Conservation (phyloP, 2,797 vertebrate species). For the Okamejei kenojei region DNA sequence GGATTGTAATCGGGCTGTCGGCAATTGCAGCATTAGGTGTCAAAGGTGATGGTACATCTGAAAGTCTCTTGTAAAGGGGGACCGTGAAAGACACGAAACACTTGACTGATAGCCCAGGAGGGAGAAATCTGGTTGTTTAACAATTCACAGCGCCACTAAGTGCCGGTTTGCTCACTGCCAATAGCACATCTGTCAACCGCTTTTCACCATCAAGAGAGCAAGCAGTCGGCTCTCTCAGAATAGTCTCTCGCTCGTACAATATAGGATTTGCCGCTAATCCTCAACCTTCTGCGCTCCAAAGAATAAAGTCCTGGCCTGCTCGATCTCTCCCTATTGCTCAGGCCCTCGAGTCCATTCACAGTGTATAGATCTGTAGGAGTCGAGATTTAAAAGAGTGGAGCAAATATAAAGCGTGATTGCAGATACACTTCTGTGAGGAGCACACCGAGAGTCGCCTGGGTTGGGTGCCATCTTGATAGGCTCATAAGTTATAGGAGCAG, state of each 20-base stretch:
- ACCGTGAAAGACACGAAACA: not conserved
- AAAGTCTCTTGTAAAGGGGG: conserved; percentile 5
- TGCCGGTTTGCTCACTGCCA: not conserved
- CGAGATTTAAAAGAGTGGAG: no score
- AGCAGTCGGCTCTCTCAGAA: not conserved
- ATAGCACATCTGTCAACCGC: not conserved
- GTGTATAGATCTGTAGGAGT: no score
- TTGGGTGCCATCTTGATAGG: no score
- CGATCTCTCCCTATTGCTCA: no score
- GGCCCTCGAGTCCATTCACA: no score
- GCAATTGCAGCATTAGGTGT: not conserved
- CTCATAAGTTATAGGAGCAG: no score
- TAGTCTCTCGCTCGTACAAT: not conserved
- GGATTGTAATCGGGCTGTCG: not conserved
- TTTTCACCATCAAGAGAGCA: not conserved
- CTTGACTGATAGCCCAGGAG: not conserved
- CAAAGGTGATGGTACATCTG: not conserved
- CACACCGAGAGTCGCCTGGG: no score
- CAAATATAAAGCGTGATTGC: no score
- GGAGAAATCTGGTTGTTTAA: not conserved
- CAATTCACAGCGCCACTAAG: not conserved
- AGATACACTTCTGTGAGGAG: no score
- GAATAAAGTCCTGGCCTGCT: no score
- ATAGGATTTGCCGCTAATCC: no score
- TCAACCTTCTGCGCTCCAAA: no score